Evolutionary conservation across 2,888 invertebrate species (phyloP).

Genomic region (Andrena minutula): DNA sequence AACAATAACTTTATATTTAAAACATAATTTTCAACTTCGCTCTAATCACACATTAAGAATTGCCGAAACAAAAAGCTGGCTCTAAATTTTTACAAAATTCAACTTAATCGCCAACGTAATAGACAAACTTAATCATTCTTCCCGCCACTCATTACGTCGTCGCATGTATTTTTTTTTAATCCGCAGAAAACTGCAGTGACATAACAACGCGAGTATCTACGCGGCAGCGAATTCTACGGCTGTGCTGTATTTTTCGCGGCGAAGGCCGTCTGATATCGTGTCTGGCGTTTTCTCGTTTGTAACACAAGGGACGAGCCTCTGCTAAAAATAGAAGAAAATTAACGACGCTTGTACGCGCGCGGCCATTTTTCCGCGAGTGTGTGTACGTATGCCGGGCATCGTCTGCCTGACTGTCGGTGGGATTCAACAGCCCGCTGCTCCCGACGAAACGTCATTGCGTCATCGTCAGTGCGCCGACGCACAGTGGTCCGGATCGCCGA

Average conservation of each 20-base stretch:
- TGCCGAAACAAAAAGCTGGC: too few species aligned
- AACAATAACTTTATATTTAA: too few species aligned
- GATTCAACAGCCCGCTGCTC: constrained; percentile 35
- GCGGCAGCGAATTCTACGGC: background rate
- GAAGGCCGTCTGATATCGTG: constrained; percentile 23
- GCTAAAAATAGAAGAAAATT: constrained; percentile 67
- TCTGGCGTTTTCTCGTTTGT: constrained; percentile 36
- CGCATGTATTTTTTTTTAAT: too few species aligned
- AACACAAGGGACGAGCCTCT: constrained; percentile 23
- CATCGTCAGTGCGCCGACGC: constrained; percentile 66
- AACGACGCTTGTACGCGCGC: constrained; percentile 41
- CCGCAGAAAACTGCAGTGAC: background rate
- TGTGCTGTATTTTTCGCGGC: constrained; percentile 10
- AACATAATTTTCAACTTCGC: too few species aligned
- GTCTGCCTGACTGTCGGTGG: constrained; percentile 12
- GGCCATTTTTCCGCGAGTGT: background rate
- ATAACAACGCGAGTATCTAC: background rate
- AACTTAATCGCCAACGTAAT: background rate
- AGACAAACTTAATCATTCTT: background rate
- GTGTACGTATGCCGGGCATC: background rate
- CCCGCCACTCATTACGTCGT: background rate
- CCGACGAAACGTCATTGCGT: constrained; percentile 65
- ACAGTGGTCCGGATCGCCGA: too few species aligned
- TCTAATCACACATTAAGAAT: too few species aligned
- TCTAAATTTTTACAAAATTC: background rate